Percentiles rank a stretch among this genome's conserved stretches.
These are phyloP conservation scores for Megalonaias nervosa DNA, from an alignment of 1,140 invertebrate species.

Conservation along the genomic window DNA sequence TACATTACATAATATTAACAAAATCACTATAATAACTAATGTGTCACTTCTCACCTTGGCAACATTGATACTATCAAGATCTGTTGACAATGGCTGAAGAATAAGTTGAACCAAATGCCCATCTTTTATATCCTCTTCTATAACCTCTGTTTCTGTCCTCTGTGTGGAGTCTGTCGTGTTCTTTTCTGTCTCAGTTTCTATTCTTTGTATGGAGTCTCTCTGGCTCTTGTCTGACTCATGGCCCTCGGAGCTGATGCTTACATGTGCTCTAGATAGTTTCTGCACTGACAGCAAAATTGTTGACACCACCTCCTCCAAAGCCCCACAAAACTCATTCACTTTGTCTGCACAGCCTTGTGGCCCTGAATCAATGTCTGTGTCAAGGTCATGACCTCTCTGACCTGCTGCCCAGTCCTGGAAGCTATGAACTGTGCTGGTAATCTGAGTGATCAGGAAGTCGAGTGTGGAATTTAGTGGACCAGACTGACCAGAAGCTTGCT, in stretches of 20 bases:
- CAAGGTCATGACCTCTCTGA: neutral
- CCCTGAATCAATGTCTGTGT: neutral
- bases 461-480: conserved; percentile 33
- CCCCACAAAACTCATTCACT: conserved; percentile 8
- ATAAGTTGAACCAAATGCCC: conserved; percentile 39
- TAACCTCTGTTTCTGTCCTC: neutral
- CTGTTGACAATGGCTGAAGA: conserved; percentile 25
- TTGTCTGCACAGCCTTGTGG: neutral
- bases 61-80: conserved; percentile 8
- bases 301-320: conserved; percentile 45
- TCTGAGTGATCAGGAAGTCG: conserved; percentile 19
- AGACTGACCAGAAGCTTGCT: conserved; percentile 10
- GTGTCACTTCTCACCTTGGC: conserved; percentile 11
- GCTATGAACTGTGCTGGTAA: neutral
- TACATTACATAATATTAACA: too few relatives aligned
- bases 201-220: too few relatives aligned
- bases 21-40: too few relatives aligned
- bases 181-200: too few relatives aligned
- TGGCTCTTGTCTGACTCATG: neutral
- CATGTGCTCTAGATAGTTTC: conserved; percentile 46
- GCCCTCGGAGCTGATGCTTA: conserved; percentile 3
- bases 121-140: conserved; percentile 24
- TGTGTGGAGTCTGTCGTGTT: too few relatives aligned
- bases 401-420: conserved; percentile 20
- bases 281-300: conserved; percentile 52